Evolutionary conservation across 2,113 vertebrate genomes (phyloP).

Genomic region (Poeciliopsis occidentalis): DNA sequence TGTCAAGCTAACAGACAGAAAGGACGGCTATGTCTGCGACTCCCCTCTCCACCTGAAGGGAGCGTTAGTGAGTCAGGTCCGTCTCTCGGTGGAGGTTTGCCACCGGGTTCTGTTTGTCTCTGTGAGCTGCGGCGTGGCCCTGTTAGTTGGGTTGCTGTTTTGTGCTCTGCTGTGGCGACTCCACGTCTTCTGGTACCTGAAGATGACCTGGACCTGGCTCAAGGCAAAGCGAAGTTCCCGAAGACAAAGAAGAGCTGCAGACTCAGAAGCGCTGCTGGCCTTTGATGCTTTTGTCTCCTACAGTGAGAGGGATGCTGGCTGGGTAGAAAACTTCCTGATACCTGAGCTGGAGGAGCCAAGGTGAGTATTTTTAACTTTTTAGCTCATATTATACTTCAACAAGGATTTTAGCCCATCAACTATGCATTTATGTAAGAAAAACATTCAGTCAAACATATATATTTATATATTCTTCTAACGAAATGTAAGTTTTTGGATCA

Average conservation of each 20-base stretch:
- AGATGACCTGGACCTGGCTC: slow-evolving; percentile 91
- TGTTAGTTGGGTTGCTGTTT: slow-evolving; percentile 55
- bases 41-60: slow-evolving; percentile 82
- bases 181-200: slow-evolving; percentile 87
- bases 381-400: too few species aligned
- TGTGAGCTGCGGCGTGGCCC: slow-evolving; percentile 62
- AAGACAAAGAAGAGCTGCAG: slow-evolving; percentile 4
- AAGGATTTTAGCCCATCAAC: too few species aligned
- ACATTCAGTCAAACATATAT: too few species aligned
- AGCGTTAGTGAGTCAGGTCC: slow-evolving; percentile 49
- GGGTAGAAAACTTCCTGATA: slow-evolving; percentile 89
- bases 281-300: slow-evolving; percentile 93
- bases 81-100: slow-evolving; percentile 77
- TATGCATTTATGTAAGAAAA: too few species aligned
- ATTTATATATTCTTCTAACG: too few species aligned
- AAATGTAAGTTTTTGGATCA: too few species aligned
- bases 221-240: slow-evolving; percentile 83
- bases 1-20: slow-evolving; percentile 70
- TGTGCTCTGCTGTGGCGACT: slow-evolving; percentile 65
- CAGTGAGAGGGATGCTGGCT: slow-evolving; percentile 86
- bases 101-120: slow-evolving; percentile 77
- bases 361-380: neutral
- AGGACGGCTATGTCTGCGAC: slow-evolving; percentile 82
- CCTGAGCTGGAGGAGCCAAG: slow-evolving; percentile 82
- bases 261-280: slow-evolving; percentile 31